Evolutionary conservation across 92 coral and sea anemone genomes (phyloP).

Genomic region (Heteractis magnifica): DNA sequence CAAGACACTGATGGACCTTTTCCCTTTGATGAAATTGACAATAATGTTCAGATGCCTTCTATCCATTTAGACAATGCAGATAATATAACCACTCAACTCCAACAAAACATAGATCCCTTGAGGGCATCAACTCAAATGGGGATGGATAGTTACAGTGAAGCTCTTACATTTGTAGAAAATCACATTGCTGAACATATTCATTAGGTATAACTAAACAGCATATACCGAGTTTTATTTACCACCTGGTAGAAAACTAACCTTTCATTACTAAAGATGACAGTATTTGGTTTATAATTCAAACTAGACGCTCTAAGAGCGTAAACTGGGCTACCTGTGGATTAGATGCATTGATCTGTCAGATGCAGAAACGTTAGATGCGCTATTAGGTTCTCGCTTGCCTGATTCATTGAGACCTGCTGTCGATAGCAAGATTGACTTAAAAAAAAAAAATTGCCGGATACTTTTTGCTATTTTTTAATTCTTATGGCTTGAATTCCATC

Average conservation of each 20-base stretch:
- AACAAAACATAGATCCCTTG: constrained; percentile 21
- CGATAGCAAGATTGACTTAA: no score
- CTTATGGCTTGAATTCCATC: no score
- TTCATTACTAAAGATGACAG: no score
- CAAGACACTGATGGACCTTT: constrained; percentile 43
- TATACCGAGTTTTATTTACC: background rate
- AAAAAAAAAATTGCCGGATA: no score
- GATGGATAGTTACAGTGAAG: constrained; percentile 10
- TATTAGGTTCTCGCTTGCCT: no score
- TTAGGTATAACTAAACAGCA: background rate
- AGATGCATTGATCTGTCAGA: no score
- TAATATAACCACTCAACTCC: constrained; percentile 14
- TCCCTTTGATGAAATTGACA: constrained; percentile 43
- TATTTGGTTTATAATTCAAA: no score
- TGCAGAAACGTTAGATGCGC: no score
- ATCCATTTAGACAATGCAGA: constrained; percentile 25
- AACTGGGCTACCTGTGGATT: no score
- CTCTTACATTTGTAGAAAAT: constrained; percentile 8
- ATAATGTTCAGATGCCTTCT: constrained; percentile 27
- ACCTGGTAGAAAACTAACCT: background rate
- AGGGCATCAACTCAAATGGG: constrained; percentile 35
- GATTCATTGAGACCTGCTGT: no score
- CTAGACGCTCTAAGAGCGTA: no score
- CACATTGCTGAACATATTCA: background rate
- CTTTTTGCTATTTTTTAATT: no score